Evolutionary conservation across 2,797 vertebrate species (phyloP), one percentile per base, ranked within the genome.

Genomic region (Limnodromus scolopaceus): DNA sequence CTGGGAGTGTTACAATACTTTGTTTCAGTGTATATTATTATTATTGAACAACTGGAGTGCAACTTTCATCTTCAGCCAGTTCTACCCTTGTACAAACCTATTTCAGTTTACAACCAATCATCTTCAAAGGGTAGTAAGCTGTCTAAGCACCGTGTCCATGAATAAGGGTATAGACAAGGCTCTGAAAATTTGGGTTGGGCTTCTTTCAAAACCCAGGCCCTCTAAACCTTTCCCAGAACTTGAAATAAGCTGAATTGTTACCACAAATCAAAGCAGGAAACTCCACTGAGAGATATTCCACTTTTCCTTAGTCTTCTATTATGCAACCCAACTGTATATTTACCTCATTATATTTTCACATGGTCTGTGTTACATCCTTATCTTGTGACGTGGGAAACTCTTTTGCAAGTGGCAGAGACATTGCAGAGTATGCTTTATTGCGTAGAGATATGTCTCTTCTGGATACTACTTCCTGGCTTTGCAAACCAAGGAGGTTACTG

Each of bases 181-280:
- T 90, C 70, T 88, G 81, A 70, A 87, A 96, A 72, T 93, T 95
- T 93, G 28, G 20, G 28, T 70, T 95, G 88, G 66, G 74, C 45
- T 51, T 83, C 32, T 49, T 96, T 96, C 88, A 97, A 97, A 94
- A 92, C 51, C 89, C 68, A 92, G 32, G 6, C 36, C 3, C 20
- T 76, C 57, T 65, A 94, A 96, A 86, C 28, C 58, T 96, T 97
- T 94, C 70, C 72, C 77, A 95, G 88, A 97, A 97, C 80, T 96
- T 93, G 75, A 95, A 96, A 95, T 65, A 90, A 97, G 68, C 36
- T 75, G 65, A 93, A 66, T 55, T 88, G 63, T 75, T 96, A 94
- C 92, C 89, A 94, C 78, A 97, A 96, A 95, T 63, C 78, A 72
- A 94, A 94, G 55, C n/a, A 81, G 85, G 87, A 96, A 91, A 89